Percentiles rank a stretch among this genome's conserved stretches.
These are phyloP conservation scores for Nephrotoma guestfalica DNA, from an alignment of 2,888 invertebrate genomes.

Conservation along the genomic window DNA sequence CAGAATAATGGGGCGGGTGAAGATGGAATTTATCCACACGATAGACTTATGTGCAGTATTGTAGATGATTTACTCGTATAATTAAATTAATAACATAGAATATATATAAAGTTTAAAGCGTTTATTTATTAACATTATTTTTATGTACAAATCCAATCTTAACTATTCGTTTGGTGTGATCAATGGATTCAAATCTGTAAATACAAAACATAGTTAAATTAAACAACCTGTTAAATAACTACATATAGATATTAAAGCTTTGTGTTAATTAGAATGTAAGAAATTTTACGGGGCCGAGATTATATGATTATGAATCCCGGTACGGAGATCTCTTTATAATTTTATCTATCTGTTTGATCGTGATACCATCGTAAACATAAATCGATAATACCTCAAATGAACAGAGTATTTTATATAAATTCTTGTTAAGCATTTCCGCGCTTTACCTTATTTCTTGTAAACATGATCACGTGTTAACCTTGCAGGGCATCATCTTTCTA, in stretches of 20 bases:
- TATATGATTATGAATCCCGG: constrained; percentile 1
- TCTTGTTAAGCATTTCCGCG: too few relatives aligned
- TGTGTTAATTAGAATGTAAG: neutral
- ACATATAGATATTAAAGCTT: neutral
- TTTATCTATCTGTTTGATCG: constrained; percentile 1
- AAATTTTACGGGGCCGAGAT: neutral
- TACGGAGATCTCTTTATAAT: neutral
- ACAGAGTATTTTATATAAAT: neutral
- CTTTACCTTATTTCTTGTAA: neutral
- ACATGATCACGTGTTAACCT: neutral
- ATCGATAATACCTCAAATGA: neutral
- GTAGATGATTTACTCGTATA: constrained; percentile 41
- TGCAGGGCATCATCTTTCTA: neutral
- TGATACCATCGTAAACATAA: neutral
- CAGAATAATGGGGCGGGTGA: constrained; percentile 20
- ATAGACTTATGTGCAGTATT: constrained; percentile 88
- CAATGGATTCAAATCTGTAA: neutral
- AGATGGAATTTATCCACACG: constrained; percentile 67
- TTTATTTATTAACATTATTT: neutral
- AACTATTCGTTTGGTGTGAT: neutral
- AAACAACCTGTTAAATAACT: neutral
- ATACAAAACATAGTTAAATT: neutral
- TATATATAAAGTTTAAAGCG: neutral
- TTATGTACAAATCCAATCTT: neutral
- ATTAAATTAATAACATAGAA: neutral